Evolutionary conservation across 2,113 vertebrate species (phyloP), one percentile per base, ranked within the genome.

Genomic region (Tursiops truncatus): DNA sequence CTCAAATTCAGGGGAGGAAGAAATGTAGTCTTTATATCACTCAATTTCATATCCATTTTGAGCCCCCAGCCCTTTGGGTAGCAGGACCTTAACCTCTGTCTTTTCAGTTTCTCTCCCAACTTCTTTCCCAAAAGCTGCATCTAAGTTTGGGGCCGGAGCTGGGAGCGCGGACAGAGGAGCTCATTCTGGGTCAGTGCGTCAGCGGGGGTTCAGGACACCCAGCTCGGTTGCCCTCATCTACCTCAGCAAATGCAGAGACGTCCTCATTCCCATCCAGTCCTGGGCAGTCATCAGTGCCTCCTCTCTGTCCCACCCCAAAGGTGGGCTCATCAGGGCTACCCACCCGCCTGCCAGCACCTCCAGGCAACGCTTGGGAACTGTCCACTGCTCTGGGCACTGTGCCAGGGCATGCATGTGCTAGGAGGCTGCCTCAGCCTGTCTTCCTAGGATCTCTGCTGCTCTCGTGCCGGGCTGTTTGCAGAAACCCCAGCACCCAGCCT

Each of bases 361-460:
- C 58, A 21, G 13, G n/a, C 0, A 21, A 20, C 2, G 1, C n/a
- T 15, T 8, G 20, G 33, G 63, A 87, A 28, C 44, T 5, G 17
- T 83, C 44, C 13, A 18, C 8, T 10, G 12, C 38, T 84, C 12
- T 1, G 38, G 67, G 44, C 53, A 25, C 44, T 1, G 0, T 1
- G 4, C 58, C 47, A 33, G 41, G 12, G 26, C 8, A 6, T 4
- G 18, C 4, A 5, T 67, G 17, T 0, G 0, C 13, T 4, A 12
- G 14, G 38, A 21, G 41, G 31, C 70, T 17, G 3, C 25, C 31
- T 50, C 21, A 0, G 8, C 26, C 67, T 25, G 9, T 20, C n/a
- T 58, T 38, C 14, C 28, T 28, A 15, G 36, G 13, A 6, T 1
- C 58, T 17, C 70, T 36, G 50, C 41, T 2, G 67, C 15, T 31